phyloP scores from a whole-genome alignment of 2,888 invertebrate species.

The Catocala sponsa region DNA sequence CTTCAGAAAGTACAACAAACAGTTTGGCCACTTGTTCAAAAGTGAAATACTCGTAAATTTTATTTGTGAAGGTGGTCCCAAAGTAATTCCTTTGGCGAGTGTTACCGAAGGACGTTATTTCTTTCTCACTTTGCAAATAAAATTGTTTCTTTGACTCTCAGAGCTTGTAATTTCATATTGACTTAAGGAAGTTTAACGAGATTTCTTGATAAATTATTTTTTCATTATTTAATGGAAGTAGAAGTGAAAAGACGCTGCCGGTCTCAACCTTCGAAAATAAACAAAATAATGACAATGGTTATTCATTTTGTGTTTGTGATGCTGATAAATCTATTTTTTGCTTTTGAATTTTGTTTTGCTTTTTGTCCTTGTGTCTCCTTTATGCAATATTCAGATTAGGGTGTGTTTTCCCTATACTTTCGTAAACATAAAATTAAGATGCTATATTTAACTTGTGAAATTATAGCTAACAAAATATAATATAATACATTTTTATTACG shows the following conservation, averaged over 20 bases:
- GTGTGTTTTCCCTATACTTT: no score
- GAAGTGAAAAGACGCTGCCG: neutral
- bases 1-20: constrained; percentile 2
- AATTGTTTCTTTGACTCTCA: constrained; percentile 22
- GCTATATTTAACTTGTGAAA: no score
- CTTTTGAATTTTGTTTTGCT: no score
- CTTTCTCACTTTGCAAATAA: constrained; percentile 28
- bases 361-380: no score
- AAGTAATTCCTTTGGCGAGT: constrained; percentile 30
- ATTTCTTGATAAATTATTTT: constrained; percentile 21
- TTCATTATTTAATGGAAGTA: constrained; percentile 15
- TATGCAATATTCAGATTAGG: no score
- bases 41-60: constrained; percentile 19
- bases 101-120: constrained; percentile 15
- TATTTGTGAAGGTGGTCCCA: constrained; percentile 15
- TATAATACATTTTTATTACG: no score
- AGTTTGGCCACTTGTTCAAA: constrained; percentile 26
- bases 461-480: no score
- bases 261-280: neutral
- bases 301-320: constrained; percentile 1
- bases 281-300: neutral
- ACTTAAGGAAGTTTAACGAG: constrained; percentile 13
- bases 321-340: no score
- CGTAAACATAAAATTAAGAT: no score
- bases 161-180: constrained; percentile 19